Base-by-base conservation (phyloP, 2,113 vertebrate species). In the Struthidea cinerea region DNA sequence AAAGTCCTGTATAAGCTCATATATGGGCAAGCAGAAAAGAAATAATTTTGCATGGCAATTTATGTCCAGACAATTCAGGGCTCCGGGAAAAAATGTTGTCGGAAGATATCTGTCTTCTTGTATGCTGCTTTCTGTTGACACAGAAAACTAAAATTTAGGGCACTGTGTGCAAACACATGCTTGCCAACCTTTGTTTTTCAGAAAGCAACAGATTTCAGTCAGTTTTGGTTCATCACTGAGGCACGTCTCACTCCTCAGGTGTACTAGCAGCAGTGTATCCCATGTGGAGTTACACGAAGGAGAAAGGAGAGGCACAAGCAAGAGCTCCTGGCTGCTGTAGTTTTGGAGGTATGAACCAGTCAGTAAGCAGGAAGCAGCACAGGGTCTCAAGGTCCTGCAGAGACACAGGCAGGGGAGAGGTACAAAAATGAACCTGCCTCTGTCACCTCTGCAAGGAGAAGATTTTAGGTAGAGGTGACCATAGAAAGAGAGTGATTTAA, bases 341-440 rank as follows among this genome's bases (percentile, higher is more conserved):
- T 56, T 89, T 30, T 39, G 55, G 41, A 65, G 16, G 14, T 23
- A 21, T 17, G 32, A 67, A 65, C 9, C 30, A 37, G 41, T 13
- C 24, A 17, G 6, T 14, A 27, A 57, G 18, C 0, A 4, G 27
- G n/a, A 89, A 65, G 28, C 1, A 8, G 57, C 59, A 86, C 0
- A 2, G 23, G 10, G 9, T 18, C 68, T 39, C 53, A 50, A 4
- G 33, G 13, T 68, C 67, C 33, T 68, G 49, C 83, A 44, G 44
- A 87, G 50, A 37, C 28, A 60, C 15, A 84, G 35, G 27, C 41
- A 65, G 50, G 19, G 41, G 27, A 80, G 11, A 47, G 20, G 2
- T 59, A 35, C 11, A 4, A 2, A 5, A 70, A 20, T 28, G 37
- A 73, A 67, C 33, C 11, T 89, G 13, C 3, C 35, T 63, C 69